These are phyloP conservation scores for Ectemnius continuus DNA, from an alignment of 2,888 invertebrate species.

Conservation along the genomic window DNA sequence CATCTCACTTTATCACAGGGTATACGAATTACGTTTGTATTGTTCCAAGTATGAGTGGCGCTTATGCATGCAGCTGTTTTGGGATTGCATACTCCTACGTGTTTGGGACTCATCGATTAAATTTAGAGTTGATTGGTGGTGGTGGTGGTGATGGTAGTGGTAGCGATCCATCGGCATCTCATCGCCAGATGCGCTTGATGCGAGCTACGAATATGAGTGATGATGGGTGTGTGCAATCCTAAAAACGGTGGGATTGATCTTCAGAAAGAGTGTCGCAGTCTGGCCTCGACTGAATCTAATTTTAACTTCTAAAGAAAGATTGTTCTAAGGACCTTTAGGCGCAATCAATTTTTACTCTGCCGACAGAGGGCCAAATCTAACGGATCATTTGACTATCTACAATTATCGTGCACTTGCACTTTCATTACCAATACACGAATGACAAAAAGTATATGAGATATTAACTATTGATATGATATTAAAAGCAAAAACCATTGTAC, in stretches of 20 bases:
- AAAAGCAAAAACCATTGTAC: conserved; percentile 66
- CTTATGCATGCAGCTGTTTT: conserved; percentile 42
- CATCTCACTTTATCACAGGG: conserved; percentile 69
- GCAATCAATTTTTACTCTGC: conserved; percentile 70
- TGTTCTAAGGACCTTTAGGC: conserved; percentile 53
- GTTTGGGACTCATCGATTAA: conserved; percentile 21
- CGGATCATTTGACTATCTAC: conserved; percentile 61
- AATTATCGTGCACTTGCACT: conserved; percentile 59
- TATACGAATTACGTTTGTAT: conserved; percentile 71
- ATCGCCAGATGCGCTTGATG: conserved; percentile 30
- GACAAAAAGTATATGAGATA: conserved; percentile 60
- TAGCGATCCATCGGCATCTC: conserved; percentile 11
- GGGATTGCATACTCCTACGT: conserved; percentile 50
- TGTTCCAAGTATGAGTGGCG: conserved; percentile 63
- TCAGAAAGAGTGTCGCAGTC: conserved; percentile 61
- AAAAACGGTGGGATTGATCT: conserved; percentile 36
- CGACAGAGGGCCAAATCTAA: conserved; percentile 69
- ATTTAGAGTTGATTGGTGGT: conserved; percentile 19
- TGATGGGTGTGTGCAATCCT: conserved; percentile 54
- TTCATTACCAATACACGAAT: conserved; percentile 52
- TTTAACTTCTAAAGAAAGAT: conserved; percentile 61
- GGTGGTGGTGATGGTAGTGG: not conserved
- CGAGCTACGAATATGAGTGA: conserved; percentile 4
- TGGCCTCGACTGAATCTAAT: conserved; percentile 72
- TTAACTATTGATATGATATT: conserved; percentile 62